These are phyloP conservation scores for Brachionus rotundiformis DNA, from an alignment of 1,140 invertebrate genomes.

Conservation along the genomic window DNA sequence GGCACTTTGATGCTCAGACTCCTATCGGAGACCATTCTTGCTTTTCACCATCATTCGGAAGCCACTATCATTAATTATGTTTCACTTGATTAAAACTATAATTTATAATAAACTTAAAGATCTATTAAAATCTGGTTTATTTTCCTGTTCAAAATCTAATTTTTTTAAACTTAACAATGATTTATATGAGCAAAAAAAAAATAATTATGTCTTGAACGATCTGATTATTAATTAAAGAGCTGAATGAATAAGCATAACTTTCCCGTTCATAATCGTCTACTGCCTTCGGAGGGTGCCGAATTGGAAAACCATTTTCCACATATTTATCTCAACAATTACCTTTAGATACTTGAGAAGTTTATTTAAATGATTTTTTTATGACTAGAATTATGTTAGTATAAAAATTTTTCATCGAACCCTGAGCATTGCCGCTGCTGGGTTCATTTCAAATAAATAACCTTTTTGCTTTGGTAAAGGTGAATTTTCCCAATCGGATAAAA, in stretches of 20 bases:
- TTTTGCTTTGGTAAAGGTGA: neutral
- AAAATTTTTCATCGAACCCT: neutral
- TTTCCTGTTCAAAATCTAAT: conserved; percentile 5
- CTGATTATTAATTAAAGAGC: neutral
- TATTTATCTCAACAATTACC: neutral
- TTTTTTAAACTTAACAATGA: neutral
- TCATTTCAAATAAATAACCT: neutral
- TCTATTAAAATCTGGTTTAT: neutral
- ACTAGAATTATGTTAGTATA: neutral
- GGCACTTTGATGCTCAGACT: neutral
- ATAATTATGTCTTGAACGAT: neutral
- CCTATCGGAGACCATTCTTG: neutral
- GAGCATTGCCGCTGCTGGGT: neutral
- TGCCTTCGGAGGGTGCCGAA: neutral
- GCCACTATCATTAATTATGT: neutral
- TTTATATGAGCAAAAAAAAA: neutral
- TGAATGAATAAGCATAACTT: neutral
- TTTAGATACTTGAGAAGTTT: neutral
- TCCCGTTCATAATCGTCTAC: neutral
- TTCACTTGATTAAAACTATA: neutral
- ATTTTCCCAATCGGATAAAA: neutral
- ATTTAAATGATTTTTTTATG: neutral
- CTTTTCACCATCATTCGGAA: neutral
- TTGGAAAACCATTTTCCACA: neutral
- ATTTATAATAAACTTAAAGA: neutral